Evolutionary conservation across 2,888 invertebrate genomes (phyloP).

Genomic region (Allolobophora icterica): DNA sequence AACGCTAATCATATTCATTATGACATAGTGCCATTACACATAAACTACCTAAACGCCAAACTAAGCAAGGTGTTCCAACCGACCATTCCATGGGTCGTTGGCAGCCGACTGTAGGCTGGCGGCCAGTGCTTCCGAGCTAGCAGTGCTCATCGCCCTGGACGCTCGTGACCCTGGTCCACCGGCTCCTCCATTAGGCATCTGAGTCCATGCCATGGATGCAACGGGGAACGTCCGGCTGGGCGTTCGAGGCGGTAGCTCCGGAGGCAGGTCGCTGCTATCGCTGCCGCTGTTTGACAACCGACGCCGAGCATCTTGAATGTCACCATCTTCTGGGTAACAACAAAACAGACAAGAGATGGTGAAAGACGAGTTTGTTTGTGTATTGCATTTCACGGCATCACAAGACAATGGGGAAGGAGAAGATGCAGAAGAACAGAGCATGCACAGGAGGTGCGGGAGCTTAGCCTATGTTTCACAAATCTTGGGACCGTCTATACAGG

Average conservation of each 20-base stretch:
- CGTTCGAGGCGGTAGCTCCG: slow-evolving; percentile 81
- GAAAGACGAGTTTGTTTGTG: too few relatives aligned
- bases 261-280: slow-evolving; percentile 67
- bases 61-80: background rate
- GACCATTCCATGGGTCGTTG: background rate
- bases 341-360: background rate
- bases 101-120: background rate
- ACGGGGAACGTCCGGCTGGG: slow-evolving; percentile 50
- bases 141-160: slow-evolving; percentile 21
- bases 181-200: slow-evolving; percentile 28
- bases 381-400: too few relatives aligned
- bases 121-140: slow-evolving; percentile 12
- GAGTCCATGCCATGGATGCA: slow-evolving; percentile 13
- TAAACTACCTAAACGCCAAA: too few relatives aligned
- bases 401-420: background rate
- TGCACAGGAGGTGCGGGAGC: background rate
- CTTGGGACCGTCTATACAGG: too few relatives aligned
- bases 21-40: too few relatives aligned
- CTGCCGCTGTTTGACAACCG: slow-evolving; percentile 38
- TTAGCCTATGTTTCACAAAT: too few relatives aligned
- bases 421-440: background rate
- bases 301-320: background rate
- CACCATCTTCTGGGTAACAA: slow-evolving; percentile 31
- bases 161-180: slow-evolving; percentile 37
- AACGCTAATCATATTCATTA: too few relatives aligned